Evolutionary conservation across 2,888 invertebrate species (phyloP), one percentile per base, ranked within the genome.

Genomic region (Melieria omissa): DNA sequence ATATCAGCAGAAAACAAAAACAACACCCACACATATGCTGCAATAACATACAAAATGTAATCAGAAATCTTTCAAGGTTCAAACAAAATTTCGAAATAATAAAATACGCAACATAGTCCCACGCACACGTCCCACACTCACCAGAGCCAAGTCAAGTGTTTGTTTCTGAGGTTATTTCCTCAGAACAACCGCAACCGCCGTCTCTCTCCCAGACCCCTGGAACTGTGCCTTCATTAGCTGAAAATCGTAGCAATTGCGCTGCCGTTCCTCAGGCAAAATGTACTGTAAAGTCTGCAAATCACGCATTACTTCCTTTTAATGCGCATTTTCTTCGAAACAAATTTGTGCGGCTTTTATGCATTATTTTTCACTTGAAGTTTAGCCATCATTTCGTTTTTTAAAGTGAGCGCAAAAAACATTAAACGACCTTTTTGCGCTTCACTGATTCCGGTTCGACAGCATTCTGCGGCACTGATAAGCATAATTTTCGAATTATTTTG

Each of bases 401-500:
- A 6, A 41, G 10, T 3, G 41, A 29, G 12, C 41, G 9, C 42
- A 12, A 44, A 44, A 41, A 42, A 45, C 60, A 60, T 44, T 60
- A 60, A 57, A 29, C 46, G 45, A 14, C 62, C 62, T 46, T 62
- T 62, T 62, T 16, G 9, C 62, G 62, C 62, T 46, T 12, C 45
- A 62, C 14, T 62, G 62, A 44, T 44, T 60, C 12, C 41, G 44
- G n/a, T 54, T 54, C 54, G 52, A 54, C 54, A 65, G 42, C 44
- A 4, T 10, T 10, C 54, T 6, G 49, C n/a, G 14, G 52, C 4
- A 60, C 49, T 60, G 65, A 70, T 70, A 70, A 70, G 70, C 60
- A 64, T 64, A 65, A 70, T 58, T 70, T 70, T 45, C 60, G n/a
- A 58, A 64, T 70, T 16, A 70, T 58, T 70, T 70, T 58, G 49